Conservation (phyloP, 2,797 vertebrate species). For the Yasuhikotakia modesta region DNA sequence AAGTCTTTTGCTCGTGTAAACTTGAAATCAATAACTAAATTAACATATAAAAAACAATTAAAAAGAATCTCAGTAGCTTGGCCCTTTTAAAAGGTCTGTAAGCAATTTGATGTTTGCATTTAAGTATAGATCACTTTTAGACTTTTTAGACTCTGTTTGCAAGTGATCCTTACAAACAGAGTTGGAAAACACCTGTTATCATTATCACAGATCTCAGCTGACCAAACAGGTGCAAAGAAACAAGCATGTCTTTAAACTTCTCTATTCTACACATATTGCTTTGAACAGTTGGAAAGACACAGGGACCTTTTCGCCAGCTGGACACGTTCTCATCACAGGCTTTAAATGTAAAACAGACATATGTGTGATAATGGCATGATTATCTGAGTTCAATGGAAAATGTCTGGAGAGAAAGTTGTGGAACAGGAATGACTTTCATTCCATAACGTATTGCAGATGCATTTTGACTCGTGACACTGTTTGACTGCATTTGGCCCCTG, state of each 20-base stretch:
- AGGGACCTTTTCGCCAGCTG: not conserved
- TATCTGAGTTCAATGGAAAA: too few relatives aligned
- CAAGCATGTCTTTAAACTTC: not conserved
- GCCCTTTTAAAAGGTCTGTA: conserved; percentile 9
- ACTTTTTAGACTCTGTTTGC: too few relatives aligned
- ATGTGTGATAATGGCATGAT: not conserved
- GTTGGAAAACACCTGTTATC: conserved; percentile 28
- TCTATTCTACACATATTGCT: not conserved
- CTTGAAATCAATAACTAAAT: too few relatives aligned
- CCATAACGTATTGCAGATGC: too few relatives aligned
- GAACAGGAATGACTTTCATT: too few relatives aligned
- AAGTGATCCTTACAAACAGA: too few relatives aligned
- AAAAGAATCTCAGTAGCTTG: conserved; percentile 12
- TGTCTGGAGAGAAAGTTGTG: too few relatives aligned
- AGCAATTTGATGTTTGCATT: conserved; percentile 63
- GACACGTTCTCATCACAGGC: not conserved
- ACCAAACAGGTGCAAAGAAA: not conserved
- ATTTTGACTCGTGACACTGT: too few relatives aligned
- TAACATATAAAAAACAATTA: too few relatives aligned
- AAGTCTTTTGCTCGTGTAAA: too few relatives aligned
- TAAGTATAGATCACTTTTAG: conserved; percentile 66
- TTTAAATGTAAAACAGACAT: not conserved
- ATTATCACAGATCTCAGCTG: conserved; percentile 14
- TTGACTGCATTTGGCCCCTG: conserved; percentile 33
- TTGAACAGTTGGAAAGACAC: not conserved